Evolutionary conservation across 2,797 vertebrate species (phyloP), one percentile per base, ranked within the genome.

Genomic region (Muraenolepis orangiensis): DNA sequence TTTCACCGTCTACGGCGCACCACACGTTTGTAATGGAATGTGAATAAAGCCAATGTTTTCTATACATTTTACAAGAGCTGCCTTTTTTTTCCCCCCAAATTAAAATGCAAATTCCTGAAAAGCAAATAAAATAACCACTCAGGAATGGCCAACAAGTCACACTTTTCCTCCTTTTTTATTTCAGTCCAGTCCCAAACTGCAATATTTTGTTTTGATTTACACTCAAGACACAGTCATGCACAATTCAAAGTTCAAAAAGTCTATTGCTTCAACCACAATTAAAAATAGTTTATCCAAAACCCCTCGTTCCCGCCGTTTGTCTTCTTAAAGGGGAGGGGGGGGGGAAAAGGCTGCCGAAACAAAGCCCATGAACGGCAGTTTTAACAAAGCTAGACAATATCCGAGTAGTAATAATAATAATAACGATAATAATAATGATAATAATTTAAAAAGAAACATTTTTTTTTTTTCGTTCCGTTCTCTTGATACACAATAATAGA

Each of bases 151-250:
- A 51, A 77, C 70, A 1, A 30, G 46, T 85, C 66, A 64, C 57
- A 64, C 30, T 31, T 31, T 80, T 87, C 81, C 91, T 72, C 66
- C 66, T 78, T 78, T 79, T 82, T 93, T 92, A 91, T 93, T 97
- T 96, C 96, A 95, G 94, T 96, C 95, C 94, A 96, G 94, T 95
- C 95, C 95, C 94, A 96, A 97, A 97, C 95, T 96, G 95, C 94
- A 95, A 92, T 95, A 85, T 90, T 91, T 89, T 76, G 72, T 83
- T n/a, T 92, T 86, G 84, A 89, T 94, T 96, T 96, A 98, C 96
- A 98, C 96, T 98, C 96, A 97, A 98, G 95, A 98, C 96, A 99
- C 95, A 97, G 95, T 96, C 96, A 99, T 98, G 97, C 97, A 98
- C 96, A 95, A 96, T 96, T 96, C 96, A 95, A 96, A 96, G 93